Evolutionary conservation across 2,797 vertebrate species (phyloP).

Genomic region (Lates japonicus): DNA sequence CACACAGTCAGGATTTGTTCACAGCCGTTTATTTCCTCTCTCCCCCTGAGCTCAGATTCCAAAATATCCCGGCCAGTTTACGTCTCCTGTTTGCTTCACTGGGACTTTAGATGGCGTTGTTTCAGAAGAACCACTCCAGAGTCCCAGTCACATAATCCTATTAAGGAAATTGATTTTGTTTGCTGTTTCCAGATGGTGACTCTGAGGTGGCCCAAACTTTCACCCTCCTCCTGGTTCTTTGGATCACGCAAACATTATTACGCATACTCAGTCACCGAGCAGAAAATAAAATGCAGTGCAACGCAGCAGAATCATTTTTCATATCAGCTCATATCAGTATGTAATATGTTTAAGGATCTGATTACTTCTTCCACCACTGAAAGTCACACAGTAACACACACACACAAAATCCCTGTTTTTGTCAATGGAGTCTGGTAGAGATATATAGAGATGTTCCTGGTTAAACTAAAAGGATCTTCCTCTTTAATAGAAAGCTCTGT

Average conservation of each 20-base stretch:
- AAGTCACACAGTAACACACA: too few species aligned
- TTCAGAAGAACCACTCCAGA: neutral
- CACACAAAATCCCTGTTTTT: too few species aligned
- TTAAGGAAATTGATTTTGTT: neutral
- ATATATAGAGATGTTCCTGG: too few species aligned
- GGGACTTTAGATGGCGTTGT: neutral
- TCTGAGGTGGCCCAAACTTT: neutral
- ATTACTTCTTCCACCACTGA: too few species aligned
- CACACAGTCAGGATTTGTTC: neutral
- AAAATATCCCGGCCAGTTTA: neutral
- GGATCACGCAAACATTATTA: neutral
- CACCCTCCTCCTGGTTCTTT: neutral
- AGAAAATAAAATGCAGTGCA: too few species aligned
- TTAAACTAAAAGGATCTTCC: too few species aligned
- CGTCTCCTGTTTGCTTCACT: accelerated
- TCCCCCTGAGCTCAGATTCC: neutral
- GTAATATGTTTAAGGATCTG: too few species aligned
- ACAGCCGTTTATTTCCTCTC: neutral
- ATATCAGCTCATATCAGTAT: too few species aligned
- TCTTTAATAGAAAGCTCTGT: too few species aligned
- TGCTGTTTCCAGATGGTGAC: neutral
- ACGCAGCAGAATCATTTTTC: too few species aligned
- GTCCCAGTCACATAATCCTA: slow-evolving; percentile 9
- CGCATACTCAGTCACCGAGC: neutral
- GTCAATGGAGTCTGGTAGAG: too few species aligned